These are phyloP conservation scores for Diplodus sargus DNA, from an alignment of 2,797 vertebrate species.

Conservation along the genomic window DNA sequence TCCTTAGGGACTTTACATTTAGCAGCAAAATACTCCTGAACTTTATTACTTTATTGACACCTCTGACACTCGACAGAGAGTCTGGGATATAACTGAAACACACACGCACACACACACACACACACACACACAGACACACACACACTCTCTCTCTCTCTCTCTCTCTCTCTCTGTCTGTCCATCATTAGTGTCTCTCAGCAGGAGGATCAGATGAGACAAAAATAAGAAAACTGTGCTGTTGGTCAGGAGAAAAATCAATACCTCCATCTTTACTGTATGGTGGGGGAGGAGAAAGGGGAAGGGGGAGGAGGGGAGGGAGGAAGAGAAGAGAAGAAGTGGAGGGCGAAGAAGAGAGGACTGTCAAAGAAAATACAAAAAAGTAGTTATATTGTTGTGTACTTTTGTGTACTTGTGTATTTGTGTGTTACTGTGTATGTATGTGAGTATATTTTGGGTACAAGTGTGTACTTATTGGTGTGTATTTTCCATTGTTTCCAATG, in stretches of 20 bases:
- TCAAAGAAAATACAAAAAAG: slow-evolving; percentile 10
- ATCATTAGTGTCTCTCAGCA: slow-evolving; percentile 61
- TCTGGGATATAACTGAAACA: background rate
- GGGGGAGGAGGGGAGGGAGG: background rate
- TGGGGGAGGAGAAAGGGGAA: background rate
- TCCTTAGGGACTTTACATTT: background rate
- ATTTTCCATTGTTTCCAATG: background rate
- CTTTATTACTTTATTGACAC: background rate
- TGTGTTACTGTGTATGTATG: background rate
- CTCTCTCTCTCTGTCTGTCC: background rate
- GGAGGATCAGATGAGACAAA: slow-evolving; percentile 68
- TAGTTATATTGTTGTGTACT: background rate
- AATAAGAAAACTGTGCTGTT: slow-evolving; percentile 69
- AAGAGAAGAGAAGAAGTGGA: background rate
- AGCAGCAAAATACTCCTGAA: background rate
- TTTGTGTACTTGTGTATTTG: background rate
- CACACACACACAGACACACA: slow-evolving; percentile 8
- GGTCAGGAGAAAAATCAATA: slow-evolving; percentile 78
- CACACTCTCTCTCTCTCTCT: background rate
- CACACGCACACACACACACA: slow-evolving; percentile 9
- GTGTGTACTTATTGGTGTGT: background rate
- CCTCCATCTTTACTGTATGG: slow-evolving; percentile 64
- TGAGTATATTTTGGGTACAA: background rate
- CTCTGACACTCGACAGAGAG: background rate
- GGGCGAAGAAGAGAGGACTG: slow-evolving; percentile 24